Base-by-base conservation (phyloP, 2,113 vertebrate species). In the Micromys minutus region DNA sequence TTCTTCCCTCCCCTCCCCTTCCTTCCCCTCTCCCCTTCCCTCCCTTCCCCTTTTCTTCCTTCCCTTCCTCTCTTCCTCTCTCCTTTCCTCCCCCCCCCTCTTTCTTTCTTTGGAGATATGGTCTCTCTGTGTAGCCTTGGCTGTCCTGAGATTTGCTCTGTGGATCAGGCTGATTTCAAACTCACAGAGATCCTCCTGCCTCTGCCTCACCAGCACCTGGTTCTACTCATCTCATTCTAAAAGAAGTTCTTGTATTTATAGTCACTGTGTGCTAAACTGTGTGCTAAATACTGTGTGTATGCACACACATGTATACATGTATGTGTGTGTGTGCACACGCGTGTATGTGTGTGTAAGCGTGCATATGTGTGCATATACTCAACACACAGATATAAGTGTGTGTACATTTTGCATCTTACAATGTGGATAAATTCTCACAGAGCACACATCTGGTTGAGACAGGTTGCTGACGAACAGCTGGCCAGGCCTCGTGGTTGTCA, bases 51-150 rank as follows among this genome's bases (percentile, higher is more conserved):
- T 16, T 15, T 13, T 9, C 7, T 7, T 21, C 2, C 7, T 7
- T 19, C 6, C 17, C 17, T n/a, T 4, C 2, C 3, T 21, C 1
- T 6, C 17, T 19, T 0, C 17, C 2, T 8, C 3, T 1, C 7
- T 31, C 9, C n/a, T n/a, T n/a, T n/a, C n/a, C n/a, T n/a, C n/a
- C n/a, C n/a, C 29, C 63, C 29, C 8, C 26, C 9, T 4, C 8
- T 76, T 50, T 10, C 26, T 76, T 19, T 10, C 7, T 21, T 55
- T 11, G 1, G 10, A 55, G 77, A 52, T 5, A 55, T 3, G 47
- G 76, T 52, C 52, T 36, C 47, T 52, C 47, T 79, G 47, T 77
- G 29, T 34, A 79, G 31, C 34, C 21, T 57, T 80, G 77, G 21
- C 34, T 80, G 19, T 80, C 50, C 21, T 57, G 50, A 52, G n/a